These are phyloP conservation scores for Dastarcus helophoroides DNA, from an alignment of 2,888 invertebrate species.

Conservation along the genomic window DNA sequence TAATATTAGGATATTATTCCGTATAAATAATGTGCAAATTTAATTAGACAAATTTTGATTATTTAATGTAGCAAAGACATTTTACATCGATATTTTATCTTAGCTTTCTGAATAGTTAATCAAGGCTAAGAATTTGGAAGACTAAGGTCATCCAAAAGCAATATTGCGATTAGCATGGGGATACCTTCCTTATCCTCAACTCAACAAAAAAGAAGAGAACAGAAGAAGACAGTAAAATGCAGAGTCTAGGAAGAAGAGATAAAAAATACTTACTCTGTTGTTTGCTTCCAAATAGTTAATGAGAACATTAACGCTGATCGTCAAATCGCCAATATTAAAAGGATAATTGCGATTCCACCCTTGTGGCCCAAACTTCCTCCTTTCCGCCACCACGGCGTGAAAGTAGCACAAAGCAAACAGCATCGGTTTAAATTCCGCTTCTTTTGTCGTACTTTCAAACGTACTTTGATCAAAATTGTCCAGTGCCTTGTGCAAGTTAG, in stretches of 20 bases:
- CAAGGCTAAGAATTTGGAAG: no score
- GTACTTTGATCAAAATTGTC: constrained; percentile 90
- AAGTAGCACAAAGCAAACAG: constrained; percentile 87
- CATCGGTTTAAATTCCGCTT: constrained; percentile 84
- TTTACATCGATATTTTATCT: no score
- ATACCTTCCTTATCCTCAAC: neutral
- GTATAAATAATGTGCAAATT: no score
- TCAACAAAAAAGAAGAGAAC: no score
- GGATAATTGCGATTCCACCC: constrained; percentile 81
- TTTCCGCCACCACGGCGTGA: constrained; percentile 87
- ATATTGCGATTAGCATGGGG: no score
- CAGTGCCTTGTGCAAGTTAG: constrained; percentile 85
- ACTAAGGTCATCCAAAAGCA: no score
- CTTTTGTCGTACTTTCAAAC: constrained; percentile 83
- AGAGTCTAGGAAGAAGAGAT: neutral
- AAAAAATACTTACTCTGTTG: constrained; percentile 41
- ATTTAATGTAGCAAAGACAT: no score
- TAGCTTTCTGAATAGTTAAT: no score
- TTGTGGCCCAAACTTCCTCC: constrained; percentile 89
- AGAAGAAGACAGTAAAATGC: no score
- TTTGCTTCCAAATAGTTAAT: constrained; percentile 87
- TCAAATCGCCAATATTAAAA: constrained; percentile 76
- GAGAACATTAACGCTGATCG: constrained; percentile 83
- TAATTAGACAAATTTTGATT: no score
- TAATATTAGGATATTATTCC: no score